Evolutionary conservation across 2,113 vertebrate species (phyloP).

Genomic region (Bettongia penicillata): DNA sequence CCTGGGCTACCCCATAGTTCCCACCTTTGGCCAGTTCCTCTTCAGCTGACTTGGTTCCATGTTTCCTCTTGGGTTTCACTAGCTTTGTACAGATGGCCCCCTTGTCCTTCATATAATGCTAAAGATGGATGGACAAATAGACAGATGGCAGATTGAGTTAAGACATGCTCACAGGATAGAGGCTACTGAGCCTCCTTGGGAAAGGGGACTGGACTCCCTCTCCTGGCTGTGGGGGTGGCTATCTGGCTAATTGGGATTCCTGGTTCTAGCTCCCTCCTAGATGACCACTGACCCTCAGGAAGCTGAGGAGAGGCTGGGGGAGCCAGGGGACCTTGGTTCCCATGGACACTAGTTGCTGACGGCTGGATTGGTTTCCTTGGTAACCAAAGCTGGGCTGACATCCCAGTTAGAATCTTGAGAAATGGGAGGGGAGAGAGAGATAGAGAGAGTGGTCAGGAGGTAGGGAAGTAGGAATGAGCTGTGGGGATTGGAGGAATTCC

Average conservation of each 20-base stretch:
- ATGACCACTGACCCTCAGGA: neutral
- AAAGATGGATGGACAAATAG: conserved; percentile 58
- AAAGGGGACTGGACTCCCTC: neutral
- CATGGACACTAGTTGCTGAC: neutral
- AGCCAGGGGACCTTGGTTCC: neutral
- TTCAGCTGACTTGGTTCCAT: conserved; percentile 90
- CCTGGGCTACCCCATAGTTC: neutral
- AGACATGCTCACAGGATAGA: neutral
- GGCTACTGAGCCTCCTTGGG: neutral
- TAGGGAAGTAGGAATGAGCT: neutral
- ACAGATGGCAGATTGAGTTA: neutral
- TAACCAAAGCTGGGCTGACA: conserved; percentile 12
- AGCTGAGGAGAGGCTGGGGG: neutral
- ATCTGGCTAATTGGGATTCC: neutral
- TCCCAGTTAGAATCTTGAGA: neutral
- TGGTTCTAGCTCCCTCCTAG: neutral
- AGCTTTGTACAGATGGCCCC: conserved; percentile 91
- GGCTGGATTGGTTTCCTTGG: conserved; percentile 55
- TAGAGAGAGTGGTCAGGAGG: neutral
- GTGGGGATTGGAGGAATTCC: neutral
- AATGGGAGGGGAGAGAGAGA: neutral
- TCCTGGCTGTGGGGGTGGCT: neutral
- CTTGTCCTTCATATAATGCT: conserved; percentile 92
- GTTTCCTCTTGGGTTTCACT: conserved; percentile 90
- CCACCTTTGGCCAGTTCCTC: conserved; percentile 91